Base-by-base conservation (phyloP, 2,888 invertebrate genomes). In the Andricus quercusramuli region DNA sequence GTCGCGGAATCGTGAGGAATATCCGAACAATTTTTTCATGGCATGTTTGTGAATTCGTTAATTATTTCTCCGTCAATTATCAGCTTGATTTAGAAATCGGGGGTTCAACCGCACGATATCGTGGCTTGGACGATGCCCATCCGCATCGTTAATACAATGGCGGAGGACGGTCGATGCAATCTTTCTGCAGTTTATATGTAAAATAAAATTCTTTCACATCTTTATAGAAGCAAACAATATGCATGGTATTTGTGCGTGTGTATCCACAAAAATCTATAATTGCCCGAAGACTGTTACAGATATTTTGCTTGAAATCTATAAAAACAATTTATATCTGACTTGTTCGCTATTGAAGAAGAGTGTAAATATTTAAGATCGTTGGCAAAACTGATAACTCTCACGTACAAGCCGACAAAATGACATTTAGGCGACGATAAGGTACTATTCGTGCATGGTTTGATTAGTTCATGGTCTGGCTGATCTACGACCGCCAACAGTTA, bases 401-500 rank as follows among this genome's bases (percentile, higher is more conserved):
- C 83, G 82, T 56, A 74, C 11, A 32, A 56, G 37, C 37, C 56
- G 37, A 74, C n/a, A 74, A 51, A 84, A 84, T 84, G 86, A 87
- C 85, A 87, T 84, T 79, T 87, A 85, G 84, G 83, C 85, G 81
- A 82, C 83, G 85, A 85, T 83, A 80, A 77, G 81, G 78, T 83
- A 85, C 89, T 86, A 89, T 90, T 89, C 89, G 88, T 83, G 85
- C 83, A 44, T 56, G 88, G 83, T 89, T 90, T 89, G 89, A 89
- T 89, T 88, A 87, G 87, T 85, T 88, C 86, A 85, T 82, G 85
- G 85, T 85, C 83, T 82, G 84, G 85, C 85, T 85, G 88, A 90
- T 88, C 88, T 89, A 87, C 89, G 90, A 89, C 88, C 90, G 89
- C 87, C 88, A 90, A 90, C 90, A 87, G 91, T 91, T 91, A 90